Percentiles rank a stretch among this genome's conserved stretches.
Evolutionary conservation across 2,797 vertebrate species (phyloP).

Genomic region (Apogon talboti): DNA sequence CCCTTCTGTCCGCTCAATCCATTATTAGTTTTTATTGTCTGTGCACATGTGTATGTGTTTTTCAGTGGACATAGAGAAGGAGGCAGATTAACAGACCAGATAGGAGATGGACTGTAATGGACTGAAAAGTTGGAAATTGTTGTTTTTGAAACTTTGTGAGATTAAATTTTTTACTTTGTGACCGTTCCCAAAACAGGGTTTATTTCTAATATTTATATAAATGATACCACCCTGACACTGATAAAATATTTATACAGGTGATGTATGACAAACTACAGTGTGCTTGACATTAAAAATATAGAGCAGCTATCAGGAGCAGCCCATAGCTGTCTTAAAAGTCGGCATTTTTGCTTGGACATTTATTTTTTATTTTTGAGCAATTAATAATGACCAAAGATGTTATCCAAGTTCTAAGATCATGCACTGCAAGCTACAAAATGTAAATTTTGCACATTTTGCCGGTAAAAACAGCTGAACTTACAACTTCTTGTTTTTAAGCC

Average conservation of each 20-base stretch:
- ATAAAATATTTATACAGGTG: not conserved
- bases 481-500: no score
- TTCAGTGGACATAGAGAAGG: conserved; percentile 9
- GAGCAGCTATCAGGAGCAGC: no score
- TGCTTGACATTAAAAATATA: not conserved
- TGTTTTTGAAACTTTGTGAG: conserved; percentile 7
- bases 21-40: conserved; percentile 42
- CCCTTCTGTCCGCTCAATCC: conserved; percentile 29
- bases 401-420: no score
- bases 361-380: no score
- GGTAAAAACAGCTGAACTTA: no score
- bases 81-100: conserved; percentile 32
- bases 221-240: not conserved
- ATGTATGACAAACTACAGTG: not conserved
- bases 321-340: no score
- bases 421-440: no score
- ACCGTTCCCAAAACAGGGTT: not conserved
- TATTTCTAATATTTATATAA: not conserved
- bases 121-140: conserved; percentile 44
- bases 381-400: no score
- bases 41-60: conserved; percentile 15
- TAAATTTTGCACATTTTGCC: no score
- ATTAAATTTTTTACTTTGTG: not conserved
- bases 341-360: not conserved
- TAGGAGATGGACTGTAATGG: conserved; percentile 24